These are phyloP conservation scores for Pammene aurita DNA, from an alignment of 2,888 invertebrate genomes.

Conservation along the genomic window DNA sequence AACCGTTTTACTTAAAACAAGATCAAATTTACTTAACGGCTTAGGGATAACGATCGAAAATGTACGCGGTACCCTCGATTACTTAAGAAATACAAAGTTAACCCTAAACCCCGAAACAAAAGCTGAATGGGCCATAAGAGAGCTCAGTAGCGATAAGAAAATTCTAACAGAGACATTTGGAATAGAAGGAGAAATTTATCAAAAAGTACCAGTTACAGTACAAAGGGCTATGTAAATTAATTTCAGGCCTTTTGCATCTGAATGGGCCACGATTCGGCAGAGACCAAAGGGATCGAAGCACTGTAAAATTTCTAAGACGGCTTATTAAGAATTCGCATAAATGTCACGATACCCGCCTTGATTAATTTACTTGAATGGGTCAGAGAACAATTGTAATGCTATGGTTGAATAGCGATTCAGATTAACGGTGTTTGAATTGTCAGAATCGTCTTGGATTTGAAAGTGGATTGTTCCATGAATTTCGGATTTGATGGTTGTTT, in stretches of 20 bases:
- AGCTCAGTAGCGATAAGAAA: slow-evolving; percentile 64
- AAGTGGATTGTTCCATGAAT: neutral
- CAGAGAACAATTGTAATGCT: slow-evolving; percentile 27
- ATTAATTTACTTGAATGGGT: slow-evolving; percentile 47
- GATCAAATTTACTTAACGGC: slow-evolving; percentile 49
- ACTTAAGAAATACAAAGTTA: slow-evolving; percentile 46
- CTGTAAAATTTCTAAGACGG: slow-evolving; percentile 56
- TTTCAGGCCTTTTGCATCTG: slow-evolving; percentile 69
- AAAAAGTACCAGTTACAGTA: slow-evolving; percentile 58
- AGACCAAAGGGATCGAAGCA: slow-evolving; percentile 58
- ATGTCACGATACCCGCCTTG: slow-evolving; percentile 49
- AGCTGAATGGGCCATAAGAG: slow-evolving; percentile 60
- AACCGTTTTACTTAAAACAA: slow-evolving; percentile 42
- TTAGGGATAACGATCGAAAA: slow-evolving; percentile 43
- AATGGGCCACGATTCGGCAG: slow-evolving; percentile 56
- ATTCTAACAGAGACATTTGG: slow-evolving; percentile 51
- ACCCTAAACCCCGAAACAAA: slow-evolving; percentile 46
- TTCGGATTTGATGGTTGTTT: slow-evolving; percentile 3
- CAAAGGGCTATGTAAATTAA: slow-evolving; percentile 77
- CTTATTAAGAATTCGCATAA: slow-evolving; percentile 63
- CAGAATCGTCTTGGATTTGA: slow-evolving; percentile 8
- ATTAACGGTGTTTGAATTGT: slow-evolving; percentile 35
- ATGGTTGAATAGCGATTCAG: slow-evolving; percentile 35
- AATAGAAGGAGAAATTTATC: slow-evolving; percentile 62
- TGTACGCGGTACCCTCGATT: slow-evolving; percentile 42